phyloP scores from a whole-genome alignment of 1,140 invertebrate species.

The Acromyrmex charruanus region DNA sequence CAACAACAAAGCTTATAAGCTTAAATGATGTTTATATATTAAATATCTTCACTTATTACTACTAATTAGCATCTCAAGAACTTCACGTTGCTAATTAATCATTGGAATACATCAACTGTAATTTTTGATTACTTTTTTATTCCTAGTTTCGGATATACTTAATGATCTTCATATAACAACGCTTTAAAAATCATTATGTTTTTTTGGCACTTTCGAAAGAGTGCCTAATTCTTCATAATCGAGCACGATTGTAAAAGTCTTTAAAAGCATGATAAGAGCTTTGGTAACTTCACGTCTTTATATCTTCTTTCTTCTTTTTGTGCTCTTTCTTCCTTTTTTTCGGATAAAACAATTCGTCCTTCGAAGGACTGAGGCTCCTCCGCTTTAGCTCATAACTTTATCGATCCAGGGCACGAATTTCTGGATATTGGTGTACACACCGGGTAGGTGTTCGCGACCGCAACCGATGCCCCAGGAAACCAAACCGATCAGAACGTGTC shows the following conservation, averaged over 20 bases:
- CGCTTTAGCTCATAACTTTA: constrained; percentile 90
- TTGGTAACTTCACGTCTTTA: constrained; percentile 42
- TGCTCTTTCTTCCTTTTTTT: neutral
- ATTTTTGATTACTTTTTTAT: constrained; percentile 13
- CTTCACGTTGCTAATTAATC: neutral
- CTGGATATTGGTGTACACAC: constrained; percentile 96
- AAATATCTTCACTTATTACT: constrained; percentile 6
- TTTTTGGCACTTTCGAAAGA: constrained; percentile 33
- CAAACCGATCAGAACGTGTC: constrained; percentile 94
- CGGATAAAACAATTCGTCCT: neutral
- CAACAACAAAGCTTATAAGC: constrained; percentile 3
- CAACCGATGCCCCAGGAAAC: constrained; percentile 97
- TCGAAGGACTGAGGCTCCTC: constrained; percentile 14
- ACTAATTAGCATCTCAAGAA: neutral
- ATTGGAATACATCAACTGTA: neutral
- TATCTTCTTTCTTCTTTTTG: neutral
- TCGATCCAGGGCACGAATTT: constrained; percentile 97
- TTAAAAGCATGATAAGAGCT: constrained; percentile 20
- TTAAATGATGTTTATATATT: neutral
- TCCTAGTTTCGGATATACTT: constrained; percentile 1
- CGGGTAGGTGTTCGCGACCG: constrained; percentile 95
- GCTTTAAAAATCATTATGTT: neutral
- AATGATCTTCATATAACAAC: neutral
- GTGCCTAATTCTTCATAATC: constrained; percentile 27
- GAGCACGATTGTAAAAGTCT: constrained; percentile 19